Evolutionary conservation across 2,797 vertebrate genomes (phyloP).

Genomic region (Holocentrus rufus): DNA sequence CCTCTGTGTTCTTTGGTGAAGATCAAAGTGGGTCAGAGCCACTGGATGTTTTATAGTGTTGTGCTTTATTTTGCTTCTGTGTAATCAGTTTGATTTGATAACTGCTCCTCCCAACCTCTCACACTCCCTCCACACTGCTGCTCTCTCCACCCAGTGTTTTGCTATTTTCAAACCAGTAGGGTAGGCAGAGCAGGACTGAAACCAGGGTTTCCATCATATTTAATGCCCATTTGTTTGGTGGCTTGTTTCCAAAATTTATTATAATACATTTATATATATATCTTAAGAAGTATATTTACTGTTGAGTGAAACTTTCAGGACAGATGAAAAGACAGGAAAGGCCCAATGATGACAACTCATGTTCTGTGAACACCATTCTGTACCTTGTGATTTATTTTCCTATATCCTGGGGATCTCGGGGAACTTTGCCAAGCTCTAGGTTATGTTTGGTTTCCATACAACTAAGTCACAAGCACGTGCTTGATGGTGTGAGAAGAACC

Average conservation of each 20-base stretch:
- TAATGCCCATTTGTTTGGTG: background rate
- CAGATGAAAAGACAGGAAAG: slow-evolving; percentile 14
- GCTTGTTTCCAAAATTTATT: background rate
- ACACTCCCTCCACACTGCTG: too few relatives aligned
- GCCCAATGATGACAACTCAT: background rate
- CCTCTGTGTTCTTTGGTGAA: too few relatives aligned
- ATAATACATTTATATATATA: background rate
- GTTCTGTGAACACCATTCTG: slow-evolving; percentile 5
- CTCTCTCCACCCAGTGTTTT: too few relatives aligned
- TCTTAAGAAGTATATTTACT: background rate
- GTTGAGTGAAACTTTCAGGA: background rate
- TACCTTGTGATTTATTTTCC: slow-evolving; percentile 40
- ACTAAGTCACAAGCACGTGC: slow-evolving; percentile 44
- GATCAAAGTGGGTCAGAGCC: too few relatives aligned
- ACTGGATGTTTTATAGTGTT: too few relatives aligned
- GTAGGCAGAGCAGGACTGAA: too few relatives aligned
- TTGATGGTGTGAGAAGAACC: slow-evolving; percentile 68
- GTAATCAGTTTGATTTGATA: too few relatives aligned
- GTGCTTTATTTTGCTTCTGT: too few relatives aligned
- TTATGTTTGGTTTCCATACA: slow-evolving; percentile 45
- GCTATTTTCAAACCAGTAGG: too few relatives aligned
- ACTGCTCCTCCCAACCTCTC: too few relatives aligned
- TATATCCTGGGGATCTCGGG: slow-evolving; percentile 57
- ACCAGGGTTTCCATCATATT: background rate
- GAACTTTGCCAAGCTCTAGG: slow-evolving; percentile 42